These are phyloP conservation scores for Drosophila setosimentum DNA, from an alignment of 2,888 invertebrate species.

Conservation along the genomic window DNA sequence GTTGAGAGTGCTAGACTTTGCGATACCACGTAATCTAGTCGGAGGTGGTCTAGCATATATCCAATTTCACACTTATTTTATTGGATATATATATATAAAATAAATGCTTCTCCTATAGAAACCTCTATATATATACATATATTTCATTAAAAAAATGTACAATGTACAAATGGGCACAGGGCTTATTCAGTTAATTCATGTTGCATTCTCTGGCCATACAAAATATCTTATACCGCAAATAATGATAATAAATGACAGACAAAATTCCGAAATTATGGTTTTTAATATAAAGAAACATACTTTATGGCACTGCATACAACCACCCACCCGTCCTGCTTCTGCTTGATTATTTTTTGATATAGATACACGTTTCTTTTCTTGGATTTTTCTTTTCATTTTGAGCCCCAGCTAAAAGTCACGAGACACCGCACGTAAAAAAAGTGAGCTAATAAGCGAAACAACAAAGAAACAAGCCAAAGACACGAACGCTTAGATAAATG, in stretches of 20 bases:
- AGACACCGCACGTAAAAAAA: constrained; percentile 59
- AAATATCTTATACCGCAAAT: constrained; percentile 48
- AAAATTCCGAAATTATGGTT: constrained; percentile 75
- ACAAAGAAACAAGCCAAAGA: constrained; percentile 70
- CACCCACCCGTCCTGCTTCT: constrained; percentile 7
- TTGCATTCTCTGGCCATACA: constrained; percentile 9
- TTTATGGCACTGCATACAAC: constrained; percentile 51
- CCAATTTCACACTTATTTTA: not conserved
- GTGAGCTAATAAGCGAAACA: constrained; percentile 65
- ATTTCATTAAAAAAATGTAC: not conserved
- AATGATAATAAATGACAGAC: constrained; percentile 81
- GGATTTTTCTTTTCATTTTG: constrained; percentile 23
- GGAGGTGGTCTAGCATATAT: not conserved
- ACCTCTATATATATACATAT: no score
- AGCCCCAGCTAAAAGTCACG: constrained; percentile 30
- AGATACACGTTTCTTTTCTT: constrained; percentile 31
- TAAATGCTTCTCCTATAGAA: not conserved
- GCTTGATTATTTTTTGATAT: constrained; percentile 36
- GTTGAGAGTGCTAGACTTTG: not conserved
- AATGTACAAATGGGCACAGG: not conserved
- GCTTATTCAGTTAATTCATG: constrained; percentile 15
- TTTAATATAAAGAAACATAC: constrained; percentile 71
- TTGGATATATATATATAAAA: not conserved
- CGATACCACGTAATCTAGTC: not conserved
- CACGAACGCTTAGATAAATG: constrained; percentile 77